Evolutionary conservation across 2,113 vertebrate genomes (phyloP), one percentile per base, ranked within the genome.

Genomic region (Asarcornis scutulata): DNA sequence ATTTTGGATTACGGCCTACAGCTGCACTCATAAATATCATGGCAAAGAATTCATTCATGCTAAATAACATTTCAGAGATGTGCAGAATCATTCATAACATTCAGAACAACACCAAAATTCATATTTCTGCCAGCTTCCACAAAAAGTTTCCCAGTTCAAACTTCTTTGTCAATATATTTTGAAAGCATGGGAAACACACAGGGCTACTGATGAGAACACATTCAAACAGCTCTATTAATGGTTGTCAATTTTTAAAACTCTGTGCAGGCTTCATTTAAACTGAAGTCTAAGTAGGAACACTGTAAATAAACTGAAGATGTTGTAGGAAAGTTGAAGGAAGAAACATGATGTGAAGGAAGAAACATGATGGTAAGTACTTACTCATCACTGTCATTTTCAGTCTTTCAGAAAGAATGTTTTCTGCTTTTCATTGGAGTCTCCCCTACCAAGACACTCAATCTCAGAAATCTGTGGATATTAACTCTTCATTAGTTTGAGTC

Each of bases 1-100:
- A 90, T 74, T 95, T 96, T 53, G 80, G 92, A 92, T 96, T 97
- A 96, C 86, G 88, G 83, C 80, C 93, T 95, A 94, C 95, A 97
- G 93, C 95, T 97, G 92, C 90, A 81, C 83, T 94, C 95, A 95
- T 96, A 96, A 96, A 97, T 95, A 93, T 78, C 58, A 81, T 84
- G 93, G 92, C 83, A 94, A 94, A 96, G 83, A 86, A 96, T 92
- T 93, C 80, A 92, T 96, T 97, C 90, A 95, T 90, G 83, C 53
- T 96, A 93, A 95, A 93, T 96, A 88, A 92, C 93, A 62, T 96
- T 96, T 80, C 69, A 95, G 88, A 95, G 95, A 96, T 94, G 80
- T 88, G 60, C 90, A 75, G 59, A 90, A 56, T 86, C 88, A 93
- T 83, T 95, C 95, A 84, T 72, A 93, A 42, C 56, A 86, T 76